phyloP scores from a whole-genome alignment of 2,888 invertebrate species.

The Branchipolynoe longqiensis region DNA sequence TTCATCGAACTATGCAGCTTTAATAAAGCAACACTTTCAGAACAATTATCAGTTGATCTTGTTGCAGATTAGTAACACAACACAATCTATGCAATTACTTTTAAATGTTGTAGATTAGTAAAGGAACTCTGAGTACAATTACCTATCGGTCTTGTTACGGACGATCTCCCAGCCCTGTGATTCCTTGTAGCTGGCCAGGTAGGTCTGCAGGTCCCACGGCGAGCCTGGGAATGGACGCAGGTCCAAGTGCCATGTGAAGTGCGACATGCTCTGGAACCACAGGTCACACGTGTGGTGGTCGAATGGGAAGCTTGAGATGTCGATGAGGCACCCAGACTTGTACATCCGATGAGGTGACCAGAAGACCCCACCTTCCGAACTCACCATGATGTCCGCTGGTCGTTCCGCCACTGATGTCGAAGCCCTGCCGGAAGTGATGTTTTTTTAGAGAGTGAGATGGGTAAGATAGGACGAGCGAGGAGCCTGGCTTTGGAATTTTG shows the following conservation, averaged over 20 bases:
- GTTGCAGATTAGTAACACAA: no score
- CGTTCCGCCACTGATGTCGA: constrained; percentile 43
- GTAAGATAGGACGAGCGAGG: no score
- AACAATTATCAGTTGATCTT: no score
- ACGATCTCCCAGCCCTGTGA: constrained; percentile 63
- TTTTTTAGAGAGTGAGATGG: no score
- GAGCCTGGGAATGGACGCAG: constrained; percentile 43
- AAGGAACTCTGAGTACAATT: not conserved
- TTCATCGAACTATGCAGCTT: no score
- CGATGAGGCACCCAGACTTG: constrained; percentile 60
- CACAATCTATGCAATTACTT: not conserved
- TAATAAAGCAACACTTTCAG: no score
- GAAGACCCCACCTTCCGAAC: constrained; percentile 58
- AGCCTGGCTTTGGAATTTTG: no score
- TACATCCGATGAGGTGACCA: constrained; percentile 61
- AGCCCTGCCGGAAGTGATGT: no score
- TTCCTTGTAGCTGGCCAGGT: constrained; percentile 59
- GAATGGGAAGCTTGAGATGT: constrained; percentile 63
- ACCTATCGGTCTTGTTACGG: constrained; percentile 54
- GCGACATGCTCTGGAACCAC: constrained; percentile 62
- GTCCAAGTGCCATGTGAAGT: constrained; percentile 48
- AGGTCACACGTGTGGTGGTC: constrained; percentile 61
- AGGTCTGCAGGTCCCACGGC: constrained; percentile 60
- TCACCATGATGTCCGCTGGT: constrained; percentile 61
- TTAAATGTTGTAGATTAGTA: not conserved